A percentile compares a stretch with the other conserved stretches of the same genome.
These are phyloP conservation scores for Ciconia boyciana DNA, from an alignment of 2,113 vertebrate species.

Conservation along the genomic window DNA sequence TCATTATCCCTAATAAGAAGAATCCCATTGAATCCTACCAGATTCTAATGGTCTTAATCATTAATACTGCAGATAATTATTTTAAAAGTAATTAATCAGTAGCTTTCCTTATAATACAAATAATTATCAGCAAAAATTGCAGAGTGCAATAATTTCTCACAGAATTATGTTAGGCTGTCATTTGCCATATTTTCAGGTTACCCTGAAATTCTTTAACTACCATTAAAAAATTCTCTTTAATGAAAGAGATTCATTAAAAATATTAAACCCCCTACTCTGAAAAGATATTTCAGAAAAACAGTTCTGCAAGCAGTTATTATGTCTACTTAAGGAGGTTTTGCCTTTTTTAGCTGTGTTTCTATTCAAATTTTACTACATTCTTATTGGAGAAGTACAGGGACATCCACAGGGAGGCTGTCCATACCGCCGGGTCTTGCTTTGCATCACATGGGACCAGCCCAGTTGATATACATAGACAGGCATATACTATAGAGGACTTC, in stretches of 20 bases:
- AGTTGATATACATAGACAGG: background rate
- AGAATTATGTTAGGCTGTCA: background rate
- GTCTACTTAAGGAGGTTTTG: background rate
- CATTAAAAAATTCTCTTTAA: too few species aligned
- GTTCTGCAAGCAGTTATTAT: background rate
- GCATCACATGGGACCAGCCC: background rate
- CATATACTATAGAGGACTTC: background rate
- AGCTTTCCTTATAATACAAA: background rate
- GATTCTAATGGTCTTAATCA: background rate
- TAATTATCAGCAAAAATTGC: background rate
- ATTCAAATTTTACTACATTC: background rate
- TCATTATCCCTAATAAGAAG: background rate
- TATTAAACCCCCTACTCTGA: background rate
- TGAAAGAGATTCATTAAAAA: background rate
- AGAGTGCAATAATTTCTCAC: background rate
- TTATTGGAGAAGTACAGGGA: background rate
- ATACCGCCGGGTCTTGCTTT: fast-evolving
- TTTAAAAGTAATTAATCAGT: background rate
- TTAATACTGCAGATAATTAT: background rate
- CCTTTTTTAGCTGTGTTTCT: background rate
- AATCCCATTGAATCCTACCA: background rate
- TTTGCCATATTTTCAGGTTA: background rate
- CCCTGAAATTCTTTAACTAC: too few species aligned
- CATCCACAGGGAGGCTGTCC: background rate
- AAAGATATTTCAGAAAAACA: background rate